These are phyloP conservation scores for Philonicus albiceps DNA, from an alignment of 2,888 invertebrate genomes.

Conservation along the genomic window DNA sequence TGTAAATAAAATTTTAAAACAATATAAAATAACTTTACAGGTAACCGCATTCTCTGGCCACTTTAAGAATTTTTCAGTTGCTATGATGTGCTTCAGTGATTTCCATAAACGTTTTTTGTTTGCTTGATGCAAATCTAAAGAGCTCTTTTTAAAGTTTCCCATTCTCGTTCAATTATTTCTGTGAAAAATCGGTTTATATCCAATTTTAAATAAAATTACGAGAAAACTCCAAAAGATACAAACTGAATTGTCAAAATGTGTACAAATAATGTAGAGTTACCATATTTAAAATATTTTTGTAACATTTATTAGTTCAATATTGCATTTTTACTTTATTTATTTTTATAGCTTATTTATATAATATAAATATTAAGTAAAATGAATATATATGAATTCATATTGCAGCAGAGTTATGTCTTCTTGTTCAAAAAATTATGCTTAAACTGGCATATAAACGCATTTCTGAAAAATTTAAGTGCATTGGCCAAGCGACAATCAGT, in stretches of 20 bases:
- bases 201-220: neutral
- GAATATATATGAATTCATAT: no score
- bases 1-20: neutral
- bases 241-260: neutral
- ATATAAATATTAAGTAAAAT: no score
- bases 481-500: neutral
- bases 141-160: conserved; percentile 54
- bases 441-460: no score
- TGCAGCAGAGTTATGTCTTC: no score
- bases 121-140: conserved; percentile 52
- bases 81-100: conserved; percentile 86
- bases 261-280: neutral
- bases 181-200: neutral
- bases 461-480: no score
- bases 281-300: neutral
- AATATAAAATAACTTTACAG: conserved; percentile 66
- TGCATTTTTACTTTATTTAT: no score
- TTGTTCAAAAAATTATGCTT: no score
- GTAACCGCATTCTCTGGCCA: conserved; percentile 81
- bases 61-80: conserved; percentile 78
- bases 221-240: neutral
- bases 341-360: no score
- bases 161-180: neutral
- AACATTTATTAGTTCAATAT: no score
- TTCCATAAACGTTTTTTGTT: conserved; percentile 85